Base-by-base conservation (phyloP, 2,113 vertebrate genomes). In the Cyphomyrus plagiostoma region DNA sequence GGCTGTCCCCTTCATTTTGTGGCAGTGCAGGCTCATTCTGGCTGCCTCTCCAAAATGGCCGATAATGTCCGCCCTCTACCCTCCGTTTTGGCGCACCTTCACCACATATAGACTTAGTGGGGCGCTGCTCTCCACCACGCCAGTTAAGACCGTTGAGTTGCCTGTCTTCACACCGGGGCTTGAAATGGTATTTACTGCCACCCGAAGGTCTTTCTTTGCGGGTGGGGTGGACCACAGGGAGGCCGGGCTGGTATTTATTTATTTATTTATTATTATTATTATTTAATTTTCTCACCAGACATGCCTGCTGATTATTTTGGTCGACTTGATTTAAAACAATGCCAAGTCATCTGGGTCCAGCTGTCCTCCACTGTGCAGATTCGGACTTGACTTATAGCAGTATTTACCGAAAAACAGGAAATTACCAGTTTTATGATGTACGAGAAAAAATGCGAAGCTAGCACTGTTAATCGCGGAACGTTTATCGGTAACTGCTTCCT, bases 31-130 rank as follows among this genome's bases (percentile, higher is more conserved):
- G 95, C 95, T 94, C 92, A 93, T 56, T 85, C 89, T 94, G 42
- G 42, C 95, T 95, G 97, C 96, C 96, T 97, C 96, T 92, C 95
- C 97, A 97, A 97, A 98, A 97, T 97, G 97, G 97, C 97, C 95
- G 91, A 96, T 96, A 97, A 97, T 97, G 96, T 97, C 96, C 95
- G 95, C 95, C 95, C 96, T 58, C 23, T n/a, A 96, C 94, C 94
- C 95, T 96, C 96, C 94, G 95, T 95, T 96, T 93, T 93, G 95
- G 53, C 80, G 21, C 89, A 62, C 6, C 39, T 58, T 85, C 62
- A 35, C 77, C 80, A 30, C 15, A 53, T 21, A 52, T 96, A 96
- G 93, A 95, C 94, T 92, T 95, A 95, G 96, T 93, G 94, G 93
- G 96, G 95, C 95, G 97, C 95, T 96, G 95, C 93, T 96, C 39